phyloP scores from a whole-genome alignment of 2,888 invertebrate genomes.

The Cloeon dipterum region DNA sequence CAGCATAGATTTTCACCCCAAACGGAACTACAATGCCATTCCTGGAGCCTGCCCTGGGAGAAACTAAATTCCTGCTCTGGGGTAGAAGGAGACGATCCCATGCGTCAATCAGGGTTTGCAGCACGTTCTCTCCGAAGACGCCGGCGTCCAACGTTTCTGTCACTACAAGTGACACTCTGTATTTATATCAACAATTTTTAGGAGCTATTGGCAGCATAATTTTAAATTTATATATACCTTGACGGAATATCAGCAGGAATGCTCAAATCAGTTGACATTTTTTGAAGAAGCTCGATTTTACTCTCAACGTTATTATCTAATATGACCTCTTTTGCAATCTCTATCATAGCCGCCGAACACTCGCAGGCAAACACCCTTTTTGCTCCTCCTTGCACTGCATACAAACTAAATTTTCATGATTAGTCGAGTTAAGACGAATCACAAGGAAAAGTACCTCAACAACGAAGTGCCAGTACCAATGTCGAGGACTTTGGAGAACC shows the following conservation, averaged over 20 bases:
- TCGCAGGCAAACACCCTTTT: conserved; percentile 40
- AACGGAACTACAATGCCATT: conserved; percentile 32
- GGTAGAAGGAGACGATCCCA: conserved; percentile 33
- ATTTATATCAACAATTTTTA: background rate
- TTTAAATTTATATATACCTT: conserved; percentile 15
- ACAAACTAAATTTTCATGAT: conserved; percentile 33
- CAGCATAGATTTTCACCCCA: conserved; percentile 34
- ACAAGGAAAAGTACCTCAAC: conserved; percentile 24
- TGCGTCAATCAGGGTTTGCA: conserved; percentile 42
- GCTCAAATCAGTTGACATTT: conserved; percentile 31
- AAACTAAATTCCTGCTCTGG: background rate
- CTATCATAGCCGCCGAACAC: conserved; percentile 33
- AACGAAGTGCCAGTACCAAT: conserved; percentile 59
- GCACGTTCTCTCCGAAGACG: conserved; percentile 48
- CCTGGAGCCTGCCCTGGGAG: conserved; percentile 6
- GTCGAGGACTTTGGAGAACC: conserved; percentile 36
- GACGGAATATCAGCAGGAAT: conserved; percentile 27
- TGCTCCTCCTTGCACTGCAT: conserved; percentile 31
- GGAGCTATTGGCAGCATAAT: background rate
- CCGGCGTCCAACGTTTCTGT: conserved; percentile 65
- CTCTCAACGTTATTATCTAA: conserved; percentile 19
- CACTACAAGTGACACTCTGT: conserved; percentile 33
- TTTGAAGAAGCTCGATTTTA: conserved; percentile 27
- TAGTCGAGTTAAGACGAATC: too few relatives aligned
- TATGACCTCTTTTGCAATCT: conserved; percentile 32